Conservation (phyloP, 2,888 invertebrate species). For the Metalampra italica region DNA sequence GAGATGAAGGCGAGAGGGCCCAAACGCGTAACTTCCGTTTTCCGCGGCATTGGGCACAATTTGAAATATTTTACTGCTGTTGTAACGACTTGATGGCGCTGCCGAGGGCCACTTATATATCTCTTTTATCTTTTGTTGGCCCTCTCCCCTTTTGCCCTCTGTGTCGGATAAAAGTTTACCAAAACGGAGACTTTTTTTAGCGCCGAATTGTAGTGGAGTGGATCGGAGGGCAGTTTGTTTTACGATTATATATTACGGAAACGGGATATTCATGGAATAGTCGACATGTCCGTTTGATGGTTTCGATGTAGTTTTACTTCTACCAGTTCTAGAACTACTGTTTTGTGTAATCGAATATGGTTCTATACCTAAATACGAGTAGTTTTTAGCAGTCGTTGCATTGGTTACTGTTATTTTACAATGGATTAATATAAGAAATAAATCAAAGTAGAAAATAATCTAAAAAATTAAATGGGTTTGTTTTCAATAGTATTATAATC, state of each 20-base stretch:
- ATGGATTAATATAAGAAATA: too few relatives aligned
- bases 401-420: too few relatives aligned
- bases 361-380: too few relatives aligned
- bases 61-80: conserved; percentile 78
- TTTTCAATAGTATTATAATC: too few relatives aligned
- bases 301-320: background rate
- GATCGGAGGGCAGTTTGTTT: conserved; percentile 25
- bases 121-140: conserved; percentile 75
- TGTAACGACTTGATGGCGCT: conserved; percentile 78
- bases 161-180: conserved; percentile 47
- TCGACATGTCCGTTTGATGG: conserved; percentile 3
- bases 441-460: too few relatives aligned
- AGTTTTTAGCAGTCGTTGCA: too few relatives aligned
- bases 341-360: too few relatives aligned
- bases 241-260: conserved; percentile 1
- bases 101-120: conserved; percentile 77
- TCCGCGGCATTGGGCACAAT: conserved; percentile 77
- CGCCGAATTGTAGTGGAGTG: conserved; percentile 32
- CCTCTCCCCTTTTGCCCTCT: conserved; percentile 63
- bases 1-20: conserved; percentile 21
- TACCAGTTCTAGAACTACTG: too few relatives aligned
- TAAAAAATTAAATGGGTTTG: too few relatives aligned
- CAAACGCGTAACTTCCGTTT: conserved; percentile 74
- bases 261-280: conserved; percentile 2
- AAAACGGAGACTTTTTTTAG: conserved; percentile 50